Base-by-base conservation (phyloP, 2,113 vertebrate genomes). In the Gobiocypris rarus region DNA sequence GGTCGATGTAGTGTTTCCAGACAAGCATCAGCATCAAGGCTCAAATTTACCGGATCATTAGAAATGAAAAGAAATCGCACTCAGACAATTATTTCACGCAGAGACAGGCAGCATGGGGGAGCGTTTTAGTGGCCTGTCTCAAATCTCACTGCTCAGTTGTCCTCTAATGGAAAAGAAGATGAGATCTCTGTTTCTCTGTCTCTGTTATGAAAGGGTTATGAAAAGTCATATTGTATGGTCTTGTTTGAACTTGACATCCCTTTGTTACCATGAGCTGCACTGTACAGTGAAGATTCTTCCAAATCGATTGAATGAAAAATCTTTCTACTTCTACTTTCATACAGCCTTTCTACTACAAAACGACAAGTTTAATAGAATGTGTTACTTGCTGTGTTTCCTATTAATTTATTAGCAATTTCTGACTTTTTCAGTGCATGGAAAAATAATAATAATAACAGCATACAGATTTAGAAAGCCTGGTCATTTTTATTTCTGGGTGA, bases 1-100 rank as follows among this genome's bases (percentile, higher is more conserved):
- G 50, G 82, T 69, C 77, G 48, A 84, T 69, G 61, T 41, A 59
- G 28, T 76, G 19, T 52, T 81, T 52, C 38, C 71, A 71, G 38
- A 34, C 63, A 56, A 61, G 43, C 83, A 28, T 85, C 31, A 74
- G 74, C 67, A 10, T 76, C 34, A 54, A 54, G 83, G 74, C 83
- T 85, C 86, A 31, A 83, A 87, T 85, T 85, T 85, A 75, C 83
- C 10, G 59, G 48, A 85, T 87, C 74, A 85, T 87, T 85, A 87
- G 83, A 74, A 85, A 83, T 79, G 75, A 83, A 85, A 85, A 61
- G 83, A 59, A 85, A 78, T 83, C 74, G 22, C 58, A 83, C 14
- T 59, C 74, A 83, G 86, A 85, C 48, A 75, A 80, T 87, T 87
- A 85, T 85, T 78, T 79, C 75, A 73, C 15, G n/a, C 83, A 82